Conservation (phyloP, 2,888 invertebrate species). For the Lacanobia wlatinum region DNA sequence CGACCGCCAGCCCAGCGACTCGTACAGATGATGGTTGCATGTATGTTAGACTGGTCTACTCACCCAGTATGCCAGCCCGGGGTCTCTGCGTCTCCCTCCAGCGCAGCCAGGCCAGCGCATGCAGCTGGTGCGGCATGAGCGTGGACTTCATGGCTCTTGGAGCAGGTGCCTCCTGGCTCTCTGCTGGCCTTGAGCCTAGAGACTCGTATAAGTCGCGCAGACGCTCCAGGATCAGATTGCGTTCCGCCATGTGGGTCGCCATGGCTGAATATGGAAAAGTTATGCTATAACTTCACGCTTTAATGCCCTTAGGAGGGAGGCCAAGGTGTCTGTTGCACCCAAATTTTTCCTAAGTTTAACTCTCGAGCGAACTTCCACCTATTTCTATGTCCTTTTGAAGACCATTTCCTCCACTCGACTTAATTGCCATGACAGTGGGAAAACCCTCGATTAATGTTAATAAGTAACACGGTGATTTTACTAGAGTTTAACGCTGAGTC, state of each 20-base stretch:
- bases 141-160: constrained; percentile 92
- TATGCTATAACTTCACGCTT: neutral
- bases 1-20: constrained; percentile 93
- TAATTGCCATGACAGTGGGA: too few species aligned
- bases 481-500: too few species aligned
- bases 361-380: too few species aligned
- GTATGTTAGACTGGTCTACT: neutral
- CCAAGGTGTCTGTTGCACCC: too few species aligned
- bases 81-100: constrained; percentile 97
- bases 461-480: too few species aligned
- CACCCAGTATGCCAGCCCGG: constrained; percentile 96
- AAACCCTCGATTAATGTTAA: too few species aligned
- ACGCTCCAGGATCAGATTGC: constrained; percentile 93
- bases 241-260: constrained; percentile 93
- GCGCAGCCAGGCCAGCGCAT: constrained; percentile 96
- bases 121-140: constrained; percentile 96
- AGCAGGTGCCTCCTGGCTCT: constrained; percentile 89
- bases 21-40: constrained; percentile 53
- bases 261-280: constrained; percentile 86
- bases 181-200: constrained; percentile 92
- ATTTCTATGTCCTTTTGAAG: too few species aligned
- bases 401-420: too few species aligned
- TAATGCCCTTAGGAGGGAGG: neutral
- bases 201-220: constrained; percentile 94
- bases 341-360: too few species aligned